phyloP scores from a whole-genome alignment of 2,113 vertebrate species.

The Osmerus mordax region DNA sequence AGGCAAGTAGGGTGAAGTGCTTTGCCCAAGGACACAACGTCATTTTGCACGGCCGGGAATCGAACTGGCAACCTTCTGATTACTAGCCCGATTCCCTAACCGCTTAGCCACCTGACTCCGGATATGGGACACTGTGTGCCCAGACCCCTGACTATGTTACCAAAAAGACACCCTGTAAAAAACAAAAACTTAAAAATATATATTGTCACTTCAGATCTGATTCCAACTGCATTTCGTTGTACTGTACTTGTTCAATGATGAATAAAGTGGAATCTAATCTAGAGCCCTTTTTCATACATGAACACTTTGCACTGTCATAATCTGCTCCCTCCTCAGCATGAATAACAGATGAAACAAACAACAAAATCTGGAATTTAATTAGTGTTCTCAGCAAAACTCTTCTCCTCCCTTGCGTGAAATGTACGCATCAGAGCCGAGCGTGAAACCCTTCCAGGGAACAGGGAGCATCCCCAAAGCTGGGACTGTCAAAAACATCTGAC shows the following conservation, averaged over 20 bases:
- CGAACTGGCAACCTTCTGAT: no score
- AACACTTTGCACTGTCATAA: no score
- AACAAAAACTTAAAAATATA: conserved; percentile 5
- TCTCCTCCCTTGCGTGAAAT: no score
- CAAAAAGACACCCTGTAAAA: background rate
- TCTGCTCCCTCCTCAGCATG: no score
- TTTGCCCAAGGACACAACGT: no score
- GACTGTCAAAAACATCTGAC: background rate
- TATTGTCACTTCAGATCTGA: background rate
- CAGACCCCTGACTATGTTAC: background rate
- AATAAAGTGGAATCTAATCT: conserved; percentile 2
- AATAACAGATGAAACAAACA: no score
- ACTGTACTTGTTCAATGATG: conserved; percentile 21
- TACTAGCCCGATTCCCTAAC: no score
- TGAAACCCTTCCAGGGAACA: background rate
- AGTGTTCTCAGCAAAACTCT: no score
- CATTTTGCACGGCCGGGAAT: no score
- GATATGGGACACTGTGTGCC: background rate
- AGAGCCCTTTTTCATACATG: background rate
- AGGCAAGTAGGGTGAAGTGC: no score
- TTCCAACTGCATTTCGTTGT: background rate
- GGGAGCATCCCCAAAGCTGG: background rate
- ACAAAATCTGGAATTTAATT: no score
- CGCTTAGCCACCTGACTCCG: no score
- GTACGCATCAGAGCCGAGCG: background rate